Base-by-base conservation (phyloP, 2,113 vertebrate species). In the Lonchura striata region DNA sequence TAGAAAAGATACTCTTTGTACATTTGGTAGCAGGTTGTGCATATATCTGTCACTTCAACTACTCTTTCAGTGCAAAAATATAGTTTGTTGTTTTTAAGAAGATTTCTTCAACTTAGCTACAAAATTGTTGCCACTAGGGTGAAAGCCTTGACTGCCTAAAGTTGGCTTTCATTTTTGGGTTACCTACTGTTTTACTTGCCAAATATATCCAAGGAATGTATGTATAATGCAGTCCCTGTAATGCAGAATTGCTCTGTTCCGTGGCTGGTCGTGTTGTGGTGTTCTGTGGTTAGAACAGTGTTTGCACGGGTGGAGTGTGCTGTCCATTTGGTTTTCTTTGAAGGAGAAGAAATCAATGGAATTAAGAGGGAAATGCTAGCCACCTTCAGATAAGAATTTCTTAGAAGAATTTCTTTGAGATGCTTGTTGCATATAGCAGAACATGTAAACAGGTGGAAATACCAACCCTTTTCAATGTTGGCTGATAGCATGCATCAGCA, bases 181-280 rank as follows among this genome's bases (percentile, higher is more conserved):
- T 86, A 7, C 9, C 27, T 70, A 9, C 15, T 56, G 1, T 57
- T 91, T 54, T 53, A 13, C 61, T 91, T 87, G 61, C 39, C 57
- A 28, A 18, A 7, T 46, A 19, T 18, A 78, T 8, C 3, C 17
- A 44, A 16, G 33, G 6, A 7, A 9, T 15, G 4, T 72, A 42
- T 42, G 41, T 41, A 33, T 27, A 64, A 1, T 37, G 35, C n/a
- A 54, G 31, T 57, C 15, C 42, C 16, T 52, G 7, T 53, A 37
- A 28, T 15, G 39, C 0, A 46, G 3, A 82, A 39, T 70, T 39
- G 5, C 16, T 66, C 4, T 66, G 1, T 88, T 83, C 17, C 71
- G 12, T 64, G n/a, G 9, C 23, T 70, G 25, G 13, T 59, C 0
- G 0, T 56, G 37, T 57, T 66, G 12, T 0, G 0, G 50, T 74